Evolutionary conservation across 2,797 vertebrate genomes (phyloP), one percentile per base, ranked within the genome.

Genomic region (Rhodeus uyekii): DNA sequence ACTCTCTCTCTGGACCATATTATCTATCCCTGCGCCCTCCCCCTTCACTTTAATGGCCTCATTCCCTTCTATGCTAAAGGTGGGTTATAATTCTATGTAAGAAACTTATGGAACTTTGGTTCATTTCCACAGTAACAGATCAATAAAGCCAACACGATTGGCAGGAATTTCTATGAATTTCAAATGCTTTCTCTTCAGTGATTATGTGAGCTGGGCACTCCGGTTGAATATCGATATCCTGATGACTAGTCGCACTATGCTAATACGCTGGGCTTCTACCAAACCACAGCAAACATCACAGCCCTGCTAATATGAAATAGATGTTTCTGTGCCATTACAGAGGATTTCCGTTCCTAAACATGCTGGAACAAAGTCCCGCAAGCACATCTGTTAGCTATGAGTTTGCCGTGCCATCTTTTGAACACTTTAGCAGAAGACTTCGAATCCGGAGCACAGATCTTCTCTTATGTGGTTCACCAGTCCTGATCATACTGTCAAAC

Each of bases 111-210:
- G 63, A 88, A 88, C 82, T 84, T 71, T 44, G 71, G 63, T 65
- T 81, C 22, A 85, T 89, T 92, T 90, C 87, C 90, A 89, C 84
- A 85, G 91, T 77, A 91, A 87, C 86, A 81, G 88, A 93, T 93
- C 91, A 90, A 92, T 90, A 91, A 82, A 76, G 82, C 76, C 82
- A 46, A 89, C 68, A 83, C 64, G 79, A 87, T 89, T 90, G 89
- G 93, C 90, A 91, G 91, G 87, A 85, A 91, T 93, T 92, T 90
- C 89, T 90, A 93, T 92, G 89, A 90, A 93, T 93, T 92, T 92
- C 82, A 90, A 92, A 92, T 88, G 82, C 86, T 86, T 84, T 88
- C 87, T 86, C 88, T 34, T 88, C 81, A 84, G 87, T 87, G 89
- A 42, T 58, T 32, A 76, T 68, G 81, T 84, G 89, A 88, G 90